Base-by-base conservation (phyloP, 2,888 invertebrate species). In the Himalopsyche anomala region DNA sequence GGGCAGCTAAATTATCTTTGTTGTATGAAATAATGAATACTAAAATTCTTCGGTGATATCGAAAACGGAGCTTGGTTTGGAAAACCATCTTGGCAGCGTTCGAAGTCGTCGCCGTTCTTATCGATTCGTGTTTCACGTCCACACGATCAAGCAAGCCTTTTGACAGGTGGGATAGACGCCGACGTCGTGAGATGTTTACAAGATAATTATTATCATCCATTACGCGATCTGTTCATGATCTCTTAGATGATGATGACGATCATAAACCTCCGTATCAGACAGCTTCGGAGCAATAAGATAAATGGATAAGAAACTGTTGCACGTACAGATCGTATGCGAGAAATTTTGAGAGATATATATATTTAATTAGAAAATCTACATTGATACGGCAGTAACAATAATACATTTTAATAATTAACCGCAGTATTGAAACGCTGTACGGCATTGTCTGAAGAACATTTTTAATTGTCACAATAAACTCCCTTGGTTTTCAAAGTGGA, bases 141-240 rank as follows among this genome's bases (percentile, higher is more conserved):
- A 19, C 36, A 74, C 74, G 74, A 74, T 74, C 74, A 36, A 36
- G 28, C 74, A 9, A 28, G 12, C 28, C 74, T 36, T 51, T 51
- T 38, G 74, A 38, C 74, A 74, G 38, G 74, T 74, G 36, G 38
- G 74, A 74, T 74, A 74, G 74, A 28, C 38, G 74, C 74, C 74
- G 36, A 74, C 74, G 74, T 74, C 74, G 74, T 74, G 74, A 74
- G 74, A 74, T 74, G 74, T 74, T 38, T 74, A 74, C 38, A 74
- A 74, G 74, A 74, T 74, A 74, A 74, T 74, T 74, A 74, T 74
- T 74, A 36, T 36, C 74, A 36, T 74, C 74, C 74, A 74, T 74
- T 74, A 74, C 74, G 74, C 74, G 74, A 38, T 74, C 74, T 74
- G 74, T 74, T 74, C 74, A 36, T 62, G 51, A 51, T 62, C 11